phyloP scores from a whole-genome alignment of 2,113 vertebrate species.

The Fukomys damarensis region DNA sequence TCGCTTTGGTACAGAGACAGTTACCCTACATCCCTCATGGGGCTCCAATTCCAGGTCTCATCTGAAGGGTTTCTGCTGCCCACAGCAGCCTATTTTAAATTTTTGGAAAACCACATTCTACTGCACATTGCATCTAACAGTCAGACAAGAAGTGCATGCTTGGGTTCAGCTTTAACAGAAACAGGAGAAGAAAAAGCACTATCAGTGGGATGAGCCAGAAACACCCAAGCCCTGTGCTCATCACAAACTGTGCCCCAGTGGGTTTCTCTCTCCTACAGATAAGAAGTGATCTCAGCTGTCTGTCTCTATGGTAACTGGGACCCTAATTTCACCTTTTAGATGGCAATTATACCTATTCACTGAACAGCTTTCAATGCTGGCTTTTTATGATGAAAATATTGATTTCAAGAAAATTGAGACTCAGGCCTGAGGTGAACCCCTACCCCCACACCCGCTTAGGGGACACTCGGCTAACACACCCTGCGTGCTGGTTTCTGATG shows the following conservation, averaged over 20 bases:
- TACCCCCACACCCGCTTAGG: background rate
- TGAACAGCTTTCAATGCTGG: constrained; percentile 61
- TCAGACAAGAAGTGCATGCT: background rate
- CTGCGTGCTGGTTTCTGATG: no score
- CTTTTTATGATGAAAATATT: constrained; percentile 68
- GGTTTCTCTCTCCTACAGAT: constrained; percentile 62
- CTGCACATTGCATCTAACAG: constrained; percentile 11
- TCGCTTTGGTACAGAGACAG: background rate
- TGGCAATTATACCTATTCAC: constrained; percentile 76
- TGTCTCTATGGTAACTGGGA: constrained; percentile 79
- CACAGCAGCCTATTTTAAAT: background rate
- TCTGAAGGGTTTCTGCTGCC: constrained; percentile 4
- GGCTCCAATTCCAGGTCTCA: background rate
- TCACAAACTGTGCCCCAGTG: background rate
- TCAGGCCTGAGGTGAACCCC: constrained; percentile 28
- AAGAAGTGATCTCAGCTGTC: constrained; percentile 71
- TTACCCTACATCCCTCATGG: background rate
- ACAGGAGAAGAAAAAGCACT: background rate
- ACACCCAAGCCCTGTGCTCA: background rate
- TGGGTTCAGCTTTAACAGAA: background rate
- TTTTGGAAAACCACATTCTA: background rate
- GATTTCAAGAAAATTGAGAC: constrained; percentile 69
- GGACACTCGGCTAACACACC: no score
- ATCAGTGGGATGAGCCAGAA: background rate
- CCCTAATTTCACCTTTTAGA: constrained; percentile 74